Base-by-base conservation (phyloP, 2,888 invertebrate genomes). In the Tridacna crocea region DNA sequence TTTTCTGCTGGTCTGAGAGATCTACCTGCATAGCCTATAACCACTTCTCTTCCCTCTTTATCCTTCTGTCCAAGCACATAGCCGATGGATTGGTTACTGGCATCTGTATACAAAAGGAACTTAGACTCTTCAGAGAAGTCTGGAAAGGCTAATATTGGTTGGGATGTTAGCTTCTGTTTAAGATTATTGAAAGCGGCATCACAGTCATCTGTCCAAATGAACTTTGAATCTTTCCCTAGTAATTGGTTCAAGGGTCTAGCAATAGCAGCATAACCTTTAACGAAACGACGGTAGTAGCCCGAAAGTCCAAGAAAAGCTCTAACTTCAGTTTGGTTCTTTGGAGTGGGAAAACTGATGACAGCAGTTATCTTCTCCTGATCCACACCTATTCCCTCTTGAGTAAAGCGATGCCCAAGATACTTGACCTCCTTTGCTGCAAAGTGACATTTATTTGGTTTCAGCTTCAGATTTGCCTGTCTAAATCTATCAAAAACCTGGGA, bases 311-410 rank as follows among this genome's bases (percentile, higher is more conserved):
- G 19, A 10, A 55, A 55, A 19, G 55, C 15, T 55, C 55, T 55
- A 19, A 55, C 15, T 19, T 55, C 19, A 55, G 55, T 80, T 88
- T n/a, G n/a, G n/a, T n/a, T n/a, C n/a, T n/a, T n/a, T n/a, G n/a
- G n/a, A n/a, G n/a, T n/a, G n/a, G n/a, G n/a, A n/a, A n/a, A n/a
- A n/a, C n/a, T n/a, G n/a, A n/a, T n/a, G n/a, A n/a, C n/a, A n/a
- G n/a, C n/a, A n/a, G n/a, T n/a, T n/a, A n/a, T n/a, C n/a, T n/a
- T n/a, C n/a, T n/a, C n/a, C n/a, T n/a, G n/a, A n/a, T n/a, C n/a
- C n/a, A n/a, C n/a, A n/a, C n/a, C n/a, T n/a, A n/a, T n/a, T n/a
- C n/a, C n/a, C n/a, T n/a, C n/a, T n/a, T n/a, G n/a, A n/a, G n/a
- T n/a, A n/a, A n/a, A n/a, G n/a, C n/a, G n/a, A n/a, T n/a, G n/a